Evolutionary conservation across 2,797 vertebrate species (phyloP).

Genomic region (Chelmon rostratus): DNA sequence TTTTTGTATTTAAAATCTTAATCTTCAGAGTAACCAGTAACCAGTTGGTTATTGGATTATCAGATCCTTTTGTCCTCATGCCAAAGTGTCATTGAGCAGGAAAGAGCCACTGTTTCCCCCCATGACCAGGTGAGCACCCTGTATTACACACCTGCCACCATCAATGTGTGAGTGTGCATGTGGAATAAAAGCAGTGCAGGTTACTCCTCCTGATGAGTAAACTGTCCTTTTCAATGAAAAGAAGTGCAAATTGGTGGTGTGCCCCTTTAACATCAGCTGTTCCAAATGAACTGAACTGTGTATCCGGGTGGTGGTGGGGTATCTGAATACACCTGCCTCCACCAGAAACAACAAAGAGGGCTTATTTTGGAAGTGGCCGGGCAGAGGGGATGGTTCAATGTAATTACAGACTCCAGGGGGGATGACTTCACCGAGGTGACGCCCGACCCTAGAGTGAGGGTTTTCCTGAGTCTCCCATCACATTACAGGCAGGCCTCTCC

Average conservation of each 20-base stretch:
- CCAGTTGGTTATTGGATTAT: neutral
- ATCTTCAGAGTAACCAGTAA: too few species aligned
- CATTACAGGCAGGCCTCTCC: constrained; percentile 31
- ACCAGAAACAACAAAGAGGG: constrained; percentile 69
- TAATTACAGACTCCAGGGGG: constrained; percentile 80
- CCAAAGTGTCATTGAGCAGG: neutral
- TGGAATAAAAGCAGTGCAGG: neutral
- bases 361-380: constrained; percentile 39
- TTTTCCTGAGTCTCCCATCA: constrained; percentile 51
- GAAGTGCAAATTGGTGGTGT: neutral
- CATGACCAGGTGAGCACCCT: neutral
- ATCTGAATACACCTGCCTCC: constrained; percentile 65
- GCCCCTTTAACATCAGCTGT: constrained; percentile 37
- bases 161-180: neutral
- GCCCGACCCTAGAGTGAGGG: constrained; percentile 62
- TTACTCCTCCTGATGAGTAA: neutral
- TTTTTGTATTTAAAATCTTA: too few species aligned
- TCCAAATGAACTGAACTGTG: constrained; percentile 24
- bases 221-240: neutral
- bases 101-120: neutral
- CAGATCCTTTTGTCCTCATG: constrained; percentile 1
- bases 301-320: constrained; percentile 17
- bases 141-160: neutral
- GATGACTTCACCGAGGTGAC: constrained; percentile 74
- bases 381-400: constrained; percentile 55